Evolutionary conservation across 2,888 invertebrate genomes (phyloP).

Genomic region (Ochropleura plecta): DNA sequence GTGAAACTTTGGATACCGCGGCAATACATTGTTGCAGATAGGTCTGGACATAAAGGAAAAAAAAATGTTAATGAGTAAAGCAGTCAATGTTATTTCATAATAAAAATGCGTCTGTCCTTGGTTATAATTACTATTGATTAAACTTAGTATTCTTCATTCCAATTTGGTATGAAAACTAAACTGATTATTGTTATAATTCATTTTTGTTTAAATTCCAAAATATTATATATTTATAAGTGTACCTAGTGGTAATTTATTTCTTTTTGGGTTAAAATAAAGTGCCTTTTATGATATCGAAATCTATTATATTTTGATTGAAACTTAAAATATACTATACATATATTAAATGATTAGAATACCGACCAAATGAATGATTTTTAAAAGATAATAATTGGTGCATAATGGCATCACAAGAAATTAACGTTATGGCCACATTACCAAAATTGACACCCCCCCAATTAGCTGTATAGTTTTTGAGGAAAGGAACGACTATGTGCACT

Average conservation of each 20-base stretch:
- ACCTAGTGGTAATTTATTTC: slow-evolving; percentile 76
- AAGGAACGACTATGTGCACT: slow-evolving; percentile 17
- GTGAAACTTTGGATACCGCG: slow-evolving; percentile 15
- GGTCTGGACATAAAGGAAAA: slow-evolving; percentile 8
- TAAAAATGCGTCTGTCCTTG: slow-evolving; percentile 31
- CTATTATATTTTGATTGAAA: slow-evolving; percentile 63
- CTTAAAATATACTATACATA: slow-evolving; percentile 53
- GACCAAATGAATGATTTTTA: slow-evolving; percentile 39
- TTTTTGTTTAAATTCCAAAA: slow-evolving; percentile 13
- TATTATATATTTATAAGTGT: slow-evolving; percentile 51
- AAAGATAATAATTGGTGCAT: slow-evolving; percentile 34
- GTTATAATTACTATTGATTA: slow-evolving; percentile 24
- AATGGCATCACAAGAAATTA: slow-evolving; percentile 50
- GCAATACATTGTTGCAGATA: slow-evolving; percentile 12
- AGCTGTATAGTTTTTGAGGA: slow-evolving; percentile 40
- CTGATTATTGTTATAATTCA: slow-evolving; percentile 5
- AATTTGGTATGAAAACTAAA: slow-evolving; percentile 40
- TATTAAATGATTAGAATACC: slow-evolving; percentile 42
- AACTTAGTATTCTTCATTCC: slow-evolving; percentile 41
- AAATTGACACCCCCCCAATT: slow-evolving; percentile 9
- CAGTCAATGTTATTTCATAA: slow-evolving; percentile 51
- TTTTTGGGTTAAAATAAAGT: slow-evolving; percentile 76
- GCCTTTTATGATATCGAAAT: slow-evolving; percentile 75
- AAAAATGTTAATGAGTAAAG: slow-evolving; percentile 56
- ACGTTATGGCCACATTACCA: slow-evolving; percentile 22